Evolutionary conservation across 2,888 invertebrate genomes (phyloP), one percentile per base, ranked within the genome.

Genomic region (Eupithecia exiguata): DNA sequence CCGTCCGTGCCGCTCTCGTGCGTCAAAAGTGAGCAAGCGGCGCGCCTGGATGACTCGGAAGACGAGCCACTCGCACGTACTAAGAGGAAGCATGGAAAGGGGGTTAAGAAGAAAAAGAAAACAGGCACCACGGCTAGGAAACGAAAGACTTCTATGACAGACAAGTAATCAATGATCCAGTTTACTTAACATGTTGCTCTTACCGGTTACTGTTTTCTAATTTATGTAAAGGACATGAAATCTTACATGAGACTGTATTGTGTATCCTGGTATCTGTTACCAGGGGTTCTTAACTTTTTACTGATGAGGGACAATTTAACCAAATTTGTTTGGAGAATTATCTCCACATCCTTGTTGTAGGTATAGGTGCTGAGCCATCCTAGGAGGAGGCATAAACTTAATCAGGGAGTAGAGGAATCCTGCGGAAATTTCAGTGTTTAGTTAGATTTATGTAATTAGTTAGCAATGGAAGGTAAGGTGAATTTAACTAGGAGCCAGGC

Each of bases 21-120:
- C 18, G 85, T 90, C 9, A 90, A 89, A 72, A 74, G 84, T 5
- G 91, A 90, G 74, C 18, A 82, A 21, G 78, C 84, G 16, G 72
- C 70, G 18, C 77, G 79, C 25, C 36, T 72, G 49, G 71, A 70
- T 69, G 90, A 91, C 76, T 91, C 91, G 0, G 92, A 92, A 74
- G 90, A 92, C 80, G 93, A 93, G 77, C 94, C 94, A 0, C 84
- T 94, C 2, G 88, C 92, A 14, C 87, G 88, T 3, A 91, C 91
- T 74, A 91, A 90, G 79, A 90, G 88, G 71, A 84, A 88, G 43
- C 84, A 87, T 61, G 82, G 83, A 5, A 92, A 90, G 83, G 83
- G 85, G 18, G 86, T 87, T 1, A 90, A 90, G 78, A 88, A 89
- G 78, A 92, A 89, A 84, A 92, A 91, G 82, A 89, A 89, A 80